Evolutionary conservation across 1,140 invertebrate genomes (phyloP).

Genomic region (Drosophila funebris): DNA sequence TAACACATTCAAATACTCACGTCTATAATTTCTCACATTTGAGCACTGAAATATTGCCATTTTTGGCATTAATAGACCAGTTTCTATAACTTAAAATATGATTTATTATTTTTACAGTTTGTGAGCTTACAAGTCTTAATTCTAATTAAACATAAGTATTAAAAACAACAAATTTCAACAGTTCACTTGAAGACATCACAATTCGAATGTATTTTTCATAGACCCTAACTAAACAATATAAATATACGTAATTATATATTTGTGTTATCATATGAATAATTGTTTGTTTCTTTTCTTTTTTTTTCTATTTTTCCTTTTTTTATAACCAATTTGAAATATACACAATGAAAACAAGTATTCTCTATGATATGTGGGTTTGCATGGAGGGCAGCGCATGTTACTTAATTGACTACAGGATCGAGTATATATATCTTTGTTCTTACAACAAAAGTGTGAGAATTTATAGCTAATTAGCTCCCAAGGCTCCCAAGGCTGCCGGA

Average conservation of each 20-base stretch:
- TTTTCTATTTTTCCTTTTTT: too few relatives aligned
- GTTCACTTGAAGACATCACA: slow-evolving; percentile 78
- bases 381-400: slow-evolving; percentile 22
- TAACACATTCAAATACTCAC: too few relatives aligned
- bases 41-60: not conserved
- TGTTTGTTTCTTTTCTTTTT: too few relatives aligned
- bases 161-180: slow-evolving; percentile 77
- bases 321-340: slow-evolving; percentile 67
- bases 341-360: slow-evolving; percentile 67
- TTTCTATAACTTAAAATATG: slow-evolving; percentile 15
- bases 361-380: slow-evolving; percentile 43
- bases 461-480: slow-evolving; percentile 37
- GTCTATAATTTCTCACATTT: too few relatives aligned
- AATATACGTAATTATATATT: slow-evolving; percentile 36
- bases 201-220: slow-evolving; percentile 58
- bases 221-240: slow-evolving; percentile 72
- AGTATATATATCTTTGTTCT: slow-evolving; percentile 45
- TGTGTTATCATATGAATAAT: slow-evolving; percentile 42
- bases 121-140: slow-evolving; percentile 49
- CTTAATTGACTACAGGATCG: slow-evolving; percentile 61
- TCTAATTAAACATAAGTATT: slow-evolving; percentile 35
- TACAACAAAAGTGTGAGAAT: slow-evolving; percentile 27
- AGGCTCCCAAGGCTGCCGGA: slow-evolving; percentile 16
- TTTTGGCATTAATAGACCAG: not conserved
- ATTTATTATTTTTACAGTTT: slow-evolving; percentile 44